Percentiles rank a stretch among this genome's conserved stretches.
phyloP scores from a whole-genome alignment of 2,113 vertebrate species.

The Uria aalge region DNA sequence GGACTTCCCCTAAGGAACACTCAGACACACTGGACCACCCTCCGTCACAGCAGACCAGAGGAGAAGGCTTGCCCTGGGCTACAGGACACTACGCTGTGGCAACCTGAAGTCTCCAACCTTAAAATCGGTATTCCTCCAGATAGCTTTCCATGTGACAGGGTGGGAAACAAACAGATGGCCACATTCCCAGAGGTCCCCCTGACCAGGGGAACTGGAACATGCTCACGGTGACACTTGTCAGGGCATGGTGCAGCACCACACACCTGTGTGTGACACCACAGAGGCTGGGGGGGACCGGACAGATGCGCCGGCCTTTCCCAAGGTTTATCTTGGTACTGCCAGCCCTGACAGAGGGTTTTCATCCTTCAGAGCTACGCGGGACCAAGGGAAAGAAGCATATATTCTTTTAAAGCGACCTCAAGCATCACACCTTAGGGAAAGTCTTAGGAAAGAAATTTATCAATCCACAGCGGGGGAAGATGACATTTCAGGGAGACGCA shows the following conservation, averaged over 20 bases:
- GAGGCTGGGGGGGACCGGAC: neutral
- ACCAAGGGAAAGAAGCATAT: rapidly evolving
- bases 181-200: neutral
- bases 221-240: neutral
- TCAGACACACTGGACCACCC: rapidly evolving
- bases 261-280: no score
- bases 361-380: rapidly evolving
- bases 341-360: rapidly evolving
- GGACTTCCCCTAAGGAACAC: neutral
- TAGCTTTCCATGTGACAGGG: neutral
- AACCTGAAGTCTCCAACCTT: neutral
- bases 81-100: rapidly evolving
- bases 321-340: neutral
- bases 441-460: neutral
- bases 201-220: neutral
- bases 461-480: neutral
- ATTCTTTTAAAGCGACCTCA: neutral
- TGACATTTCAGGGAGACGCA: neutral
- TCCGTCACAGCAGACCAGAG: neutral
- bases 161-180: neutral
- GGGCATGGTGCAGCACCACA: neutral
- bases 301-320: neutral
- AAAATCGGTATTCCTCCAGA: neutral
- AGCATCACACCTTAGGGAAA: neutral
- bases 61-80: neutral